phyloP scores from a whole-genome alignment of 2,888 invertebrate genomes.

The Mythimna vitellina region DNA sequence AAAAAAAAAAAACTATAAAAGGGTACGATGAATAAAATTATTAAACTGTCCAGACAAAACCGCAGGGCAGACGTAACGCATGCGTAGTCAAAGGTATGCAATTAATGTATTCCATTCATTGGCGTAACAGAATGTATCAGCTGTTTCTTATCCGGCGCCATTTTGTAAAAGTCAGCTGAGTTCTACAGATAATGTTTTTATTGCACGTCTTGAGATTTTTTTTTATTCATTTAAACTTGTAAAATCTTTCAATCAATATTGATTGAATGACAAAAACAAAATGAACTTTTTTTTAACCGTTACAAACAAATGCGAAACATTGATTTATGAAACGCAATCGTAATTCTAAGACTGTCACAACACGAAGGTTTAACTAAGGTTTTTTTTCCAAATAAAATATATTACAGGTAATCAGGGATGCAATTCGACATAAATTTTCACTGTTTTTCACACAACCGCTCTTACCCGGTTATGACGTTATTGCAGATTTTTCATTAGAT shows the following conservation, averaged over 20 bases:
- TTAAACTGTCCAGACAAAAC: slow-evolving; percentile 4
- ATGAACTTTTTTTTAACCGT: background rate
- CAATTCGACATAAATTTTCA: no score
- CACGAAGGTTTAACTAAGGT: background rate
- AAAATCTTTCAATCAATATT: background rate
- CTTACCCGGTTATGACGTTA: no score
- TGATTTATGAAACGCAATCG: background rate
- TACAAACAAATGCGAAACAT: background rate
- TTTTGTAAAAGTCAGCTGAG: slow-evolving; percentile 56
- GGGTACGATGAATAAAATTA: background rate
- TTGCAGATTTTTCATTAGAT: no score
- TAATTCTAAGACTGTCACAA: background rate
- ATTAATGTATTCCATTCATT: slow-evolving; percentile 41
- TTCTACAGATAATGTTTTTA: slow-evolving; percentile 1
- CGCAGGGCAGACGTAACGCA: slow-evolving; percentile 16
- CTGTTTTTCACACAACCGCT: no score
- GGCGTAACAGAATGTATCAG: slow-evolving; percentile 53
- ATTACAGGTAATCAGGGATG: no score
- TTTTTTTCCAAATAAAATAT: background rate
- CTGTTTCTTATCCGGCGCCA: slow-evolving; percentile 46
- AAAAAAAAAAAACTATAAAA: no score
- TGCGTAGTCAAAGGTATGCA: slow-evolving; percentile 40
- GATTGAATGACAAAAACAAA: background rate
- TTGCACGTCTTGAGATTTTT: no score
- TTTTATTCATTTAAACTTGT: no score